Conservation (phyloP, 2,797 vertebrate genomes). For the Pygocentrus nattereri region DNA sequence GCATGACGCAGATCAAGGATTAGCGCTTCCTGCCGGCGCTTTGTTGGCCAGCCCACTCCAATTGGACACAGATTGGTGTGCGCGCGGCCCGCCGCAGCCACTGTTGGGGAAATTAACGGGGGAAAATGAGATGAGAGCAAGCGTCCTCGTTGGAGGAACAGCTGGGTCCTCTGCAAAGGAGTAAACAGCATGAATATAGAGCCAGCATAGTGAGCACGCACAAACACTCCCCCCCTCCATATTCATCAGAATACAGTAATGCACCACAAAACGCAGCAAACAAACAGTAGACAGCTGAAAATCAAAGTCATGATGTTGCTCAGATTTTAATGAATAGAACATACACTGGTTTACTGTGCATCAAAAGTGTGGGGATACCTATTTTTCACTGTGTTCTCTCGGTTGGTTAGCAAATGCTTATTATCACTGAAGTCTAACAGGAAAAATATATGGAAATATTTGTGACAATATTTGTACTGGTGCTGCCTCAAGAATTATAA, state of each 20-base stretch:
- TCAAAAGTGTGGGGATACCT: background rate
- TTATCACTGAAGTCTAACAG: too few relatives aligned
- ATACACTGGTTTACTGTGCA: background rate
- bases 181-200: constrained; percentile 36
- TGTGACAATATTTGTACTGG: too few relatives aligned
- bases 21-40: constrained; percentile 82
- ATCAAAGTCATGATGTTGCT: background rate
- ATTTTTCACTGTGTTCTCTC: background rate
- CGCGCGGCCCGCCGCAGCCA: constrained; percentile 60
- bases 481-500: background rate
- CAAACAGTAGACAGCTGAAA: constrained; percentile 15
- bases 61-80: constrained; percentile 76
- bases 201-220: background rate
- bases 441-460: background rate
- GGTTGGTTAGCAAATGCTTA: too few relatives aligned
- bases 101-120: constrained; percentile 67
- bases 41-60: constrained; percentile 79
- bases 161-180: constrained; percentile 54
- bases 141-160: constrained; percentile 58
- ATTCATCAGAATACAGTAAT: constrained; percentile 40
- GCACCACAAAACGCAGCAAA: constrained; percentile 8
- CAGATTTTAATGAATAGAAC: background rate
- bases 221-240: background rate
- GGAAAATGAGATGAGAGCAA: constrained; percentile 61
- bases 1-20: constrained; percentile 80